A percentile compares a stretch with the other conserved stretches of the same genome.
phyloP scores from a whole-genome alignment of 2,888 invertebrate species.

The Oxycera nigricornis region DNA sequence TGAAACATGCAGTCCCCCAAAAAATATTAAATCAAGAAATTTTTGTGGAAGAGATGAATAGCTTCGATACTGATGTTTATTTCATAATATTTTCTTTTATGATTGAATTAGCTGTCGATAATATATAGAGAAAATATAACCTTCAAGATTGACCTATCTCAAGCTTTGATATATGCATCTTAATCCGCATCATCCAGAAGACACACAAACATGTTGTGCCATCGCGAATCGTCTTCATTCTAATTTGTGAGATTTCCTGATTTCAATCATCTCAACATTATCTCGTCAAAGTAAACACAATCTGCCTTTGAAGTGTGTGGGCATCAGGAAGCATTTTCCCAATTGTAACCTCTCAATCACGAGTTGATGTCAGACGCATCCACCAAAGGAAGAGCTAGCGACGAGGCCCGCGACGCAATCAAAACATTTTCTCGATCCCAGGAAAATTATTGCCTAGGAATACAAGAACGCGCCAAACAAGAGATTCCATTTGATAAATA shows the following conservation, averaged over 20 bases:
- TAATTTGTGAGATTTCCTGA: not conserved
- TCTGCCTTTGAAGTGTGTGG: not conserved
- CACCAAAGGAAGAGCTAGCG: too few relatives aligned
- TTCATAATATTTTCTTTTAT: too few relatives aligned
- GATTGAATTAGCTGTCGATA: too few relatives aligned
- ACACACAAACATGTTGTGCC: too few relatives aligned
- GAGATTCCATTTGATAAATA: conserved; percentile 18
- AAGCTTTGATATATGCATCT: too few relatives aligned
- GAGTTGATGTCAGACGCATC: conserved; percentile 21
- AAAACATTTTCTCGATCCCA: conserved; percentile 25
- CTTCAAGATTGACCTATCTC: too few relatives aligned
- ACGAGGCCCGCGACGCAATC: conserved; percentile 10
- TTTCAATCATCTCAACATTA: not conserved
- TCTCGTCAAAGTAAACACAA: not conserved
- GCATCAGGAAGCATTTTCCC: not conserved
- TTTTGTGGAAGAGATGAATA: too few relatives aligned
- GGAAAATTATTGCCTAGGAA: conserved; percentile 19
- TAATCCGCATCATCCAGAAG: too few relatives aligned
- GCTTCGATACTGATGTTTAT: too few relatives aligned
- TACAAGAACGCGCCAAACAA: not conserved
- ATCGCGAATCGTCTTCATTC: not conserved
- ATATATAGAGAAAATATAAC: too few relatives aligned
- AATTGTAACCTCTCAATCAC: conserved; percentile 32
- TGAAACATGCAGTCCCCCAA: too few relatives aligned
- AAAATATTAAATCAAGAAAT: too few relatives aligned